Base-by-base conservation (phyloP, 1,140 invertebrate genomes). In the Chelonus insularis region DNA sequence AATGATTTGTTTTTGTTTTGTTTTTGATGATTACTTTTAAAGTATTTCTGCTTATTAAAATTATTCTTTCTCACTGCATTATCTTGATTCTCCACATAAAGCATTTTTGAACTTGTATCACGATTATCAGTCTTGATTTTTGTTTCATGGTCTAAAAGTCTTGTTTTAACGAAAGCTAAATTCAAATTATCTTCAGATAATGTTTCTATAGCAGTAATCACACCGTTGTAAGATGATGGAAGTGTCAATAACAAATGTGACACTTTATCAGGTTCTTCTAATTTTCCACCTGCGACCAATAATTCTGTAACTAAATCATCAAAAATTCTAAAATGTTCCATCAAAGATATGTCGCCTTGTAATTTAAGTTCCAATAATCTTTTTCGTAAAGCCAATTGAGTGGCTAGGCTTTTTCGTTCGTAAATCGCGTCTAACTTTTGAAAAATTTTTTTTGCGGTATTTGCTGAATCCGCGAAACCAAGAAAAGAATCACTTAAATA, bases 361-460 rank as follows among this genome's bases (percentile, higher is more conserved):
- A 82, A 63, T 68, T 78, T 80, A 12, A 80, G 66, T 1, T 21
- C 34, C 8, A 76, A 64, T 57, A 79, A 65, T 63, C 70, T 68
- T 45, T 81, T 81, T 16, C 74, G 62, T 20, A 75, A 18, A 3
- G 72, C 67, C 32, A 80, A 58, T 61, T 79, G 72, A 0, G 72
- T 77, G 7, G 75, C 77, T 20, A 75, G 52, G 67, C 72, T 79
- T 72, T 76, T 75, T n/a, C 78, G 56, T 60, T 79, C 73, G 51
- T 76, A 80, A 1, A 82, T 56, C 7, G 54, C 56, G 63, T 81
- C 74, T 43, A 82, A 67, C 36, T 65, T 73, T 55, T 65, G 45
- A 18, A 79, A 65, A 63, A 82, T 76, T 36, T 73, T 45, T 59
- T 63, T 69, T 5, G 75, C 72, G 5, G 69, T 72, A 21, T 23